phyloP scores from a whole-genome alignment of 64 coral and sea anemone genomes.

The Orbicella faveolata region DNA sequence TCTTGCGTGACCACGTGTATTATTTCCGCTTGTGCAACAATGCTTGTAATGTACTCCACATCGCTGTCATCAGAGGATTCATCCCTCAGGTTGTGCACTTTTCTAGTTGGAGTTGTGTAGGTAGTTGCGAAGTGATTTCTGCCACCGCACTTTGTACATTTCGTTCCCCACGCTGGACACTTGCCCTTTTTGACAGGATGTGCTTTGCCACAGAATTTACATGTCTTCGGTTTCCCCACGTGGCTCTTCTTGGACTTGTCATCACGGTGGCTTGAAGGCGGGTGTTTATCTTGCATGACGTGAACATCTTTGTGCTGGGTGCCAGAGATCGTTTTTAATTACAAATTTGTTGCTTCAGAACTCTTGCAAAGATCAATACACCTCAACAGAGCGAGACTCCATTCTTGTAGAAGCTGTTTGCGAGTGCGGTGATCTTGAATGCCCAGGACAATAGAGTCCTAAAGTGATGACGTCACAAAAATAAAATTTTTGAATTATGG shows the following conservation, averaged over 20 bases:
- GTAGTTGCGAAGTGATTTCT: constrained; percentile 9
- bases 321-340: constrained; percentile 16
- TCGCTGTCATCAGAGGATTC: constrained; percentile 18
- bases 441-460: background rate
- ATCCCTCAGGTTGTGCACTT: background rate
- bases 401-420: background rate
- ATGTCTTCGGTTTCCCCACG: background rate
- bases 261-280: background rate
- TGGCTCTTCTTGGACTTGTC: background rate
- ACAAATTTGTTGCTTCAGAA: constrained; percentile 31
- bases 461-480: too few species aligned
- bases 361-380: constrained; percentile 47
- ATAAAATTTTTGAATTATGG: too few species aligned
- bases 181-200: constrained; percentile 7
- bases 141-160: constrained; percentile 24
- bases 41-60: constrained; percentile 13
- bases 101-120: background rate
- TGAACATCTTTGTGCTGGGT: background rate
- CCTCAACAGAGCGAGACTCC: background rate
- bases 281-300: background rate
- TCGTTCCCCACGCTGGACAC: constrained; percentile 22
- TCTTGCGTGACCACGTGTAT: background rate
- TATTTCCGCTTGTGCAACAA: constrained; percentile 9
- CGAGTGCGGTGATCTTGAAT: background rate
- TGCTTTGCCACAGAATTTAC: constrained; percentile 7